Base-by-base conservation (phyloP, 2,888 invertebrate genomes). In the Calameuta filiformis region DNA sequence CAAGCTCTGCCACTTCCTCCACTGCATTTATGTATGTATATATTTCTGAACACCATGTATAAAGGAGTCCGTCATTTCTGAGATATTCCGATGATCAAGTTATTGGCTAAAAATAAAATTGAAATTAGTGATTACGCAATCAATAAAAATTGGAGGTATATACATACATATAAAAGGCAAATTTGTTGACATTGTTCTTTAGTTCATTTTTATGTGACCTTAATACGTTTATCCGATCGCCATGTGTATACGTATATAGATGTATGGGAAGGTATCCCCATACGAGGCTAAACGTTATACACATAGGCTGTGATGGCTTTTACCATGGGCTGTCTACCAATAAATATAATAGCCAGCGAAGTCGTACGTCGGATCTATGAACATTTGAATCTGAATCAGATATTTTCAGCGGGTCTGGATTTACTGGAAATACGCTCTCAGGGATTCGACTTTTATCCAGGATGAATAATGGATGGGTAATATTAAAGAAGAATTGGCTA, bases 391-490 rank as follows among this genome's bases (percentile, higher is more conserved):
- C 83, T 86, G 87, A 88, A 87, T 87, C 85, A 82, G 81, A 83
- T 82, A 83, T 83, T 85, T 84, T 81, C 84, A 83, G 81, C 81
- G 33, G 33, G 75, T 81, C 79, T 81, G 85, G 86, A 85, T 87
- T 85, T 85, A 84, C 84, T 81, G 81, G 79, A 83, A 83, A 87
- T 86, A 83, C 85, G 84, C 80, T 82, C 78, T 73, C 80, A 76
- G 79, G 80, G 82, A 82, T 84, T 82, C 79, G 84, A 83, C 82
- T 81, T 83, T 87, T 85, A 85, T 87, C 85, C 85, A 76, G 77
- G 79, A 87, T 89, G 88, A 88, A 89, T 88, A 88, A 88, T 88
- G 88, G 86, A 87, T 87, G 85, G 84, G 86, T 85, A 85, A 87
- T 87, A 85, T 81, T 56, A 78, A 80, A 76, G 78, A 81, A 76